Base-by-base conservation (phyloP, 2,888 invertebrate genomes). In the Ormyrus thymus region DNA sequence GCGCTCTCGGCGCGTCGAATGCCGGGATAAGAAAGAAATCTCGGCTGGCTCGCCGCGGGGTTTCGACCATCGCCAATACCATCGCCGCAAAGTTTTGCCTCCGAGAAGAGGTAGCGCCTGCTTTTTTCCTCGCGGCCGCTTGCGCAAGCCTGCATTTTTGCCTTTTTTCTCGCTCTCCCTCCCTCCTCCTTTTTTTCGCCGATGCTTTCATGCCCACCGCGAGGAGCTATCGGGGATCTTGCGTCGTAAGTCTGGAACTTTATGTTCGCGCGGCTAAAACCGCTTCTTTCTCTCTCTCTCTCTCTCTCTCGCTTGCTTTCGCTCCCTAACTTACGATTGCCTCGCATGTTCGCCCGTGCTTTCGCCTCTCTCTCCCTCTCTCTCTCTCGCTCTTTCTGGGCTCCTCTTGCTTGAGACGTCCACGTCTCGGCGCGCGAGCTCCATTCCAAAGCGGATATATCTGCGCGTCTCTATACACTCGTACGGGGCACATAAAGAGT, bases 181-280 rank as follows among this genome's bases (percentile, higher is more conserved):
- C 66, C 72, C 43, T 29, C 43, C 51, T 55, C 56, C 71, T 78
- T 56, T 62, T 78, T 82, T 79, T 13, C 82, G 75, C 73, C 82
- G 87, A 89, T 89, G 90, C 89, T 87, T 90, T 89, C 87, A 90
- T 89, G 88, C 88, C 88, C 86, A 89, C 87, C 87, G 88, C 88
- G 87, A 85, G 86, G 76, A 89, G 89, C 89, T 90, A 90, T 90
- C 90, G 89, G 84, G 87, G 87, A 90, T 90, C 90, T 90, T 85
- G 87, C 87, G 89, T 89, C 90, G 90, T 90, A 90, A 89, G 90
- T 90, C 89, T 89, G 89, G 88, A 89, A 89, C 90, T 90, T 90
- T 90, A 90, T 90, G 90, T 89, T 87, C 86, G 87, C 86, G 86
- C 89, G 88, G 89, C 89, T 87, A 89, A 90, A 81, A 78, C 88